Evolutionary conservation across 2,888 invertebrate genomes (phyloP), one percentile per base, ranked within the genome.

Genomic region (Epiblema foenella): DNA sequence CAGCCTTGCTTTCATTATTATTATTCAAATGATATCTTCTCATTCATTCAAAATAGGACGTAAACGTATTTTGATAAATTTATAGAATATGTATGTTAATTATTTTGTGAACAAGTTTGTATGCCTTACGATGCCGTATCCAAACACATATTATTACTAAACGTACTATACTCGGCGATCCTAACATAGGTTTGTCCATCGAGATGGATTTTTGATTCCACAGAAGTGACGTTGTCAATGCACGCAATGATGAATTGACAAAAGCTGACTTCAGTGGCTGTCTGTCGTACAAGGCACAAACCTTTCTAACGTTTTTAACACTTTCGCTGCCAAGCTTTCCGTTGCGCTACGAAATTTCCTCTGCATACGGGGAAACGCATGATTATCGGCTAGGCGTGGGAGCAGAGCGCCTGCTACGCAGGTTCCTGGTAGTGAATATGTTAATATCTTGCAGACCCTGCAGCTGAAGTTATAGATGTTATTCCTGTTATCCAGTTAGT

Each of bases 1-100:
- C 59, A 52, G 52, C 58, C 29, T 58, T 29, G 52, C 51, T 24
- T 8, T 37, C 8, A 33, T 29, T 63, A 49, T 51, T 63, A 69
- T 64, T 57, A 51, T 51, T 64, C 18, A 57, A 37, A 52, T 12
- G 11, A 64, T 58, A 20, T 8, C 37, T 15, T n/a, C 42, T 64
- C 42, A 64, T 69, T 58, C 58, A 64, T 58, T 69, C 8, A 63
- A 18, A 37, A 10, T 2, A 11, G 46, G 11, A 46, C 24, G 7
- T 46, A 17, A n/a, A n/a, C n/a, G n/a, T 60, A 1, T 46, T 46
- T 42, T 57, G 29, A 9, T 57, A n/a, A 57, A 17, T 33, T n/a
- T n/a, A n/a, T n/a, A 33, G 9, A 29, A 17, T 29, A 57, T 10
- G 33, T 29, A 57, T 10, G 57, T 1, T n/a, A 17, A 33, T 57